These are phyloP conservation scores for Phasia obesa DNA, from an alignment of 2,888 invertebrate species.

Conservation along the genomic window DNA sequence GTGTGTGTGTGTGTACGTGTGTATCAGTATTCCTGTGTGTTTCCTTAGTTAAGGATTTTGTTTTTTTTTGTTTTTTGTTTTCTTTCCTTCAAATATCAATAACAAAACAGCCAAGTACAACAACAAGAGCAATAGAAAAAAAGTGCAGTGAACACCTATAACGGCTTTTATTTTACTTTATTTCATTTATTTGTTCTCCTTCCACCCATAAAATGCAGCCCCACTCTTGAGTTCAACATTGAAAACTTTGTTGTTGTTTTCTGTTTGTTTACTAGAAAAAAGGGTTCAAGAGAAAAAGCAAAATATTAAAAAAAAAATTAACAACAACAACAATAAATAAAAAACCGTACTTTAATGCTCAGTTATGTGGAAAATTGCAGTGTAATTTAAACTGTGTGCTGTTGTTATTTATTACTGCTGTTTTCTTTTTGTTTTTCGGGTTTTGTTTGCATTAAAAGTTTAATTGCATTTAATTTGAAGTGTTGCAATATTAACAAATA, in stretches of 20 bases:
- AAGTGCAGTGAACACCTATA: constrained; percentile 67
- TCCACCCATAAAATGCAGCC: constrained; percentile 25
- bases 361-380: constrained; percentile 65
- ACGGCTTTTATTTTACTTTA: constrained; percentile 45
- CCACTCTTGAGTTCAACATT: constrained; percentile 60
- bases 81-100: constrained; percentile 35
- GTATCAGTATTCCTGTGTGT: constrained; percentile 47
- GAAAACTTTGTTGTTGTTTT: constrained; percentile 52
- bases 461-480: constrained; percentile 33
- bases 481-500: constrained; percentile 21
- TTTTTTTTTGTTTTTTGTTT: background rate
- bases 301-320: constrained; percentile 27
- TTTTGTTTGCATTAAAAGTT: constrained; percentile 40
- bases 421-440: constrained; percentile 1
- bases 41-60: constrained; percentile 38
- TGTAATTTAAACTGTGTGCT: constrained; percentile 63
- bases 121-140: constrained; percentile 16
- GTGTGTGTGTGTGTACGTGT: constrained; percentile 14
- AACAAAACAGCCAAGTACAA: constrained; percentile 22
- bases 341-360: constrained; percentile 55
- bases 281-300: constrained; percentile 41
- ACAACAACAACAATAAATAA: constrained; percentile 18
- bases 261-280: constrained; percentile 6
- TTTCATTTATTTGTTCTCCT: constrained; percentile 29
- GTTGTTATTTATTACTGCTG: constrained; percentile 10